Conservation (phyloP, 2,797 vertebrate species). For the Pelodytes ibericus region DNA sequence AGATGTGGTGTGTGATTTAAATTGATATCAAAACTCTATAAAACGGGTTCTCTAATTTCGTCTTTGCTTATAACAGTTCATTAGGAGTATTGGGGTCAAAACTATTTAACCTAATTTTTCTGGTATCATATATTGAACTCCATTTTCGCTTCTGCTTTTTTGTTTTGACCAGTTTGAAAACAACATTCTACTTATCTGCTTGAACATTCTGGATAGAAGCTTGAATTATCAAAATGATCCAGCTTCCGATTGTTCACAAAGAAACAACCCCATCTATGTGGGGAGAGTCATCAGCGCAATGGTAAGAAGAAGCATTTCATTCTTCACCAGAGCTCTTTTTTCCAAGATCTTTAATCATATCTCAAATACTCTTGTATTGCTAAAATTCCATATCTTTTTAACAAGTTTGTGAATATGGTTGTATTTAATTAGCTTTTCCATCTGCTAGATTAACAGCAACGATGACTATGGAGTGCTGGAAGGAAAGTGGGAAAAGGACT, state of each 20-base stretch:
- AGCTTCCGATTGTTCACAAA: constrained; percentile 63
- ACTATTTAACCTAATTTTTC: no score
- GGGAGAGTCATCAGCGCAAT: constrained; percentile 75
- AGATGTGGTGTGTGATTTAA: no score
- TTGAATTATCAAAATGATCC: constrained; percentile 69
- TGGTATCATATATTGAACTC: no score
- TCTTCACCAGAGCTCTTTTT: no score
- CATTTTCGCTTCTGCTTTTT: neutral
- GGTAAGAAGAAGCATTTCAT: constrained; percentile 64
- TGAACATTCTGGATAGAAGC: constrained; percentile 71
- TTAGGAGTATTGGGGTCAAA: no score
- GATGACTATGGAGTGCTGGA: constrained; percentile 85
- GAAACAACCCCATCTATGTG: constrained; percentile 71
- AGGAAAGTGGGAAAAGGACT: constrained; percentile 85
- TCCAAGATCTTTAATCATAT: no score
- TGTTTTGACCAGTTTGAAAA: constrained; percentile 70
- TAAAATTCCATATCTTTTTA: no score
- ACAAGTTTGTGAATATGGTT: no score
- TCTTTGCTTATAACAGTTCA: no score
- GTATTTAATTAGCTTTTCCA: neutral
- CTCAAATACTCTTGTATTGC: no score
- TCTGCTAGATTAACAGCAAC: constrained; percentile 82
- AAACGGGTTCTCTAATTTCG: no score
- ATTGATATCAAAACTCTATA: no score
- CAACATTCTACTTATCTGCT: constrained; percentile 68